phyloP scores from a whole-genome alignment of 2,888 invertebrate species.

The Phyto melanocephala region DNA sequence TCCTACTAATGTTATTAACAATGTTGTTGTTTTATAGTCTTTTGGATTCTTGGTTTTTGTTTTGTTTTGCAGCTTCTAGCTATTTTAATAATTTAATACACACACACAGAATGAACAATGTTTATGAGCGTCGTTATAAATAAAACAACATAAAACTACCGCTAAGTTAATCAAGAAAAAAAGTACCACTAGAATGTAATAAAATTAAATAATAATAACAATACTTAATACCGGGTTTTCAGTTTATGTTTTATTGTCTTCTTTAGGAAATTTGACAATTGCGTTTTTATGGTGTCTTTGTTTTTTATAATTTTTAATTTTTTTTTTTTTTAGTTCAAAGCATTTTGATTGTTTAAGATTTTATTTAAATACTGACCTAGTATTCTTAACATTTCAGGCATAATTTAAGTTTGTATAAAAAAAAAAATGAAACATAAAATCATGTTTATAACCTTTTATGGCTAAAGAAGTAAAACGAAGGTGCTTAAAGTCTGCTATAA shows the following conservation, averaged over 20 bases:
- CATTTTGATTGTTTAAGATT: not conserved
- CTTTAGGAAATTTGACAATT: not conserved
- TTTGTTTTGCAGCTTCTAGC: not conserved
- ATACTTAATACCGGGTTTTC: not conserved
- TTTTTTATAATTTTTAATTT: not conserved
- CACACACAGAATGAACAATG: constrained; percentile 17
- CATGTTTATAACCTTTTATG: not conserved
- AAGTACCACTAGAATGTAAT: constrained; percentile 14
- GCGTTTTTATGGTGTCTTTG: not conserved
- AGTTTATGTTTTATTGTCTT: not conserved
- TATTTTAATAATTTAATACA: constrained; percentile 13
- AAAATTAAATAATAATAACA: constrained; percentile 38
- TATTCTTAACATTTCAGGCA: constrained; percentile 3
- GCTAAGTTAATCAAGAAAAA: constrained; percentile 51
- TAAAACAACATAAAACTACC: constrained; percentile 40
- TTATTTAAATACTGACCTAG: constrained; percentile 36
- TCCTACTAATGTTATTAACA: not conserved
- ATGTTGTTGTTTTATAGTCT: not conserved
- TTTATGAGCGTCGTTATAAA: constrained; percentile 21
- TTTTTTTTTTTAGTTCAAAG: not conserved
- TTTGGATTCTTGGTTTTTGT: not conserved
- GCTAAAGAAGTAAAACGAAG: no score
- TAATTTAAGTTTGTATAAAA: not conserved
- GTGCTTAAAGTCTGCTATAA: no score
- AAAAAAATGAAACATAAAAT: not conserved